Evolutionary conservation across 2,888 invertebrate species (phyloP).

Genomic region (Diogma glabrata): DNA sequence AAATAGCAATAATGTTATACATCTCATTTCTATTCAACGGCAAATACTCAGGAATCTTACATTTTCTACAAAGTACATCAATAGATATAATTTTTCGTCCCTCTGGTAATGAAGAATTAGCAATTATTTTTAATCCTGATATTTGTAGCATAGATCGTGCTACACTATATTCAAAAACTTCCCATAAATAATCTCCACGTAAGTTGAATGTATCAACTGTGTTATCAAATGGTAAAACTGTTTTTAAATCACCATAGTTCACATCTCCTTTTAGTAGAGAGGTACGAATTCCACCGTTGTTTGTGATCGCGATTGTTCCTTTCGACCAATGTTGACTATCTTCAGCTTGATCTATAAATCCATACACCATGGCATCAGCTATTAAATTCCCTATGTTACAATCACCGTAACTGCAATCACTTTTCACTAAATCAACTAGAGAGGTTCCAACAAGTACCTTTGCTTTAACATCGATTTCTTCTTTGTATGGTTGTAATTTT

Average conservation of each 20-base stretch:
- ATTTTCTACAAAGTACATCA: constrained; percentile 47
- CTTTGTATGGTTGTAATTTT: constrained; percentile 48
- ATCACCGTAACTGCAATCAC: constrained; percentile 46
- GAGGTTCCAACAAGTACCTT: constrained; percentile 46
- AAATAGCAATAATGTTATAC: constrained; percentile 50
- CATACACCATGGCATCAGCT: constrained; percentile 56
- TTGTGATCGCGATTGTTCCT: constrained; percentile 53
- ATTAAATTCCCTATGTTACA: constrained; percentile 65
- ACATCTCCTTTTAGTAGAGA: constrained; percentile 52
- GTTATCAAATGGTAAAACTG: constrained; percentile 66
- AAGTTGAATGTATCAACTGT: constrained; percentile 58
- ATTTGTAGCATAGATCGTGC: constrained; percentile 44
- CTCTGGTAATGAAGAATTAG: constrained; percentile 41
- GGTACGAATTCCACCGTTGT: constrained; percentile 59
- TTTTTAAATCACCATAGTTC: constrained; percentile 50
- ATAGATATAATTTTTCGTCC: constrained; percentile 48
- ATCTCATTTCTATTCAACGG: constrained; percentile 42
- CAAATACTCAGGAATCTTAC: constrained; percentile 49
- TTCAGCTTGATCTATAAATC: constrained; percentile 32
- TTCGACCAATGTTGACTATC: constrained; percentile 48
- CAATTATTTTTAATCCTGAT: constrained; percentile 37
- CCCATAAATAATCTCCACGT: constrained; percentile 49
- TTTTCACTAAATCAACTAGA: constrained; percentile 43
- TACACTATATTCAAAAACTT: constrained; percentile 48
- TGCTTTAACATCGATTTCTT: constrained; percentile 43